Conservation (phyloP, 2,888 invertebrate genomes). For the Urechis unicinctus region DNA sequence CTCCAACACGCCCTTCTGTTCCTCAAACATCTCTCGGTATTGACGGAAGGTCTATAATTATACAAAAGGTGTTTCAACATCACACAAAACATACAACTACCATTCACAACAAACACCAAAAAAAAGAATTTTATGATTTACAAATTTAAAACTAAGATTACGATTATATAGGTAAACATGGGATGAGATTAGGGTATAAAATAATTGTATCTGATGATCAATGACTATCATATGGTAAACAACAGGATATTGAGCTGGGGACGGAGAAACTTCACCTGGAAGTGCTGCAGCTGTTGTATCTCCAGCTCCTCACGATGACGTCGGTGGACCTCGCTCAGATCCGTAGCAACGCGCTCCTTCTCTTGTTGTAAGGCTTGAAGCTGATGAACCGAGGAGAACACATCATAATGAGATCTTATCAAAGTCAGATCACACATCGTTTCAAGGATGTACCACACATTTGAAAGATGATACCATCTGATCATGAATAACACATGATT, state of each 20-base stretch:
- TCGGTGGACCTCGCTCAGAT: slow-evolving; percentile 34
- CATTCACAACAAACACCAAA: background rate
- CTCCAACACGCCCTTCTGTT: slow-evolving; percentile 43
- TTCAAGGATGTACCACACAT: no score
- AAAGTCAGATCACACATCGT: no score
- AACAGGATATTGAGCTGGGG: no score
- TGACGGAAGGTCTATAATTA: slow-evolving; percentile 36
- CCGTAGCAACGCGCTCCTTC: slow-evolving; percentile 29
- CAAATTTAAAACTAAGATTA: background rate
- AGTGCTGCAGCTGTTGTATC: slow-evolving; percentile 43
- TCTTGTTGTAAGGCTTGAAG: slow-evolving; percentile 36
- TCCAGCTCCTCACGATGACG: slow-evolving; percentile 42
- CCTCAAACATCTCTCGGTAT: slow-evolving; percentile 45
- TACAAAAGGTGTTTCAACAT: background rate
- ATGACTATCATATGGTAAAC: no score
- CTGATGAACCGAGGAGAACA: slow-evolving; percentile 18
- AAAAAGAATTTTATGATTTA: background rate
- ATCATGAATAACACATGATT: no score
- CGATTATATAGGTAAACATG: no score
- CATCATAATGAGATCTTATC: background rate
- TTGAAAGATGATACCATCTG: no score
- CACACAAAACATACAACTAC: background rate
- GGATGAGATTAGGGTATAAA: no score
- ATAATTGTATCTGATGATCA: no score
- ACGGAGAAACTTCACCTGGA: slow-evolving; percentile 37